These are phyloP conservation scores for Ammodytes dubius DNA, from an alignment of 2,113 vertebrate genomes.

Conservation along the genomic window DNA sequence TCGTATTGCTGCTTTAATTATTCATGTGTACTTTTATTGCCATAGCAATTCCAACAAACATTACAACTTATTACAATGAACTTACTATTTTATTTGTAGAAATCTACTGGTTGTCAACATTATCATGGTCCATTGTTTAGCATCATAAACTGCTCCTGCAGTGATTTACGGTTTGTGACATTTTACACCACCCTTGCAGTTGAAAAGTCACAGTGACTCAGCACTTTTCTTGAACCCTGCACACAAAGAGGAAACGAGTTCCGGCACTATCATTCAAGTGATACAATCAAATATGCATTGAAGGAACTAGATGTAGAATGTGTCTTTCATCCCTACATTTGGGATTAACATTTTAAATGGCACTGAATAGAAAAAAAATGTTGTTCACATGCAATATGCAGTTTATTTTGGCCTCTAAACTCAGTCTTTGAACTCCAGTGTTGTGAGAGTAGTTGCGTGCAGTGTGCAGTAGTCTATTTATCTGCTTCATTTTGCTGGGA, in stretches of 20 bases:
- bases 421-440: neutral
- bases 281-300: neutral
- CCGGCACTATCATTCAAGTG: neutral
- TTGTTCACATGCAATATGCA: neutral
- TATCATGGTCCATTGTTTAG: neutral
- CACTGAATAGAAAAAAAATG: neutral
- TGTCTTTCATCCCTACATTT: neutral
- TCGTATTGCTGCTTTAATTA: neutral
- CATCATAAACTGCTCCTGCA: neutral
- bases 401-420: neutral
- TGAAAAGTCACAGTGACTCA: conserved; percentile 61
- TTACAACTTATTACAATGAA: neutral
- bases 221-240: conserved; percentile 47
- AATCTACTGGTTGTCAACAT: too few relatives aligned
- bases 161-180: neutral
- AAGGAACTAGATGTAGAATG: neutral
- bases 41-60: neutral
- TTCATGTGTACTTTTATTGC: neutral
- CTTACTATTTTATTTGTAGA: neutral
- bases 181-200: too few relatives aligned
- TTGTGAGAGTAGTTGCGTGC: too few relatives aligned
- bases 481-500: neutral
- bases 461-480: neutral
- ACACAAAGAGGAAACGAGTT: neutral
- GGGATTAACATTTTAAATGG: neutral